phyloP scores from a whole-genome alignment of 2,888 invertebrate genomes.

The Limulus polyphemus region DNA sequence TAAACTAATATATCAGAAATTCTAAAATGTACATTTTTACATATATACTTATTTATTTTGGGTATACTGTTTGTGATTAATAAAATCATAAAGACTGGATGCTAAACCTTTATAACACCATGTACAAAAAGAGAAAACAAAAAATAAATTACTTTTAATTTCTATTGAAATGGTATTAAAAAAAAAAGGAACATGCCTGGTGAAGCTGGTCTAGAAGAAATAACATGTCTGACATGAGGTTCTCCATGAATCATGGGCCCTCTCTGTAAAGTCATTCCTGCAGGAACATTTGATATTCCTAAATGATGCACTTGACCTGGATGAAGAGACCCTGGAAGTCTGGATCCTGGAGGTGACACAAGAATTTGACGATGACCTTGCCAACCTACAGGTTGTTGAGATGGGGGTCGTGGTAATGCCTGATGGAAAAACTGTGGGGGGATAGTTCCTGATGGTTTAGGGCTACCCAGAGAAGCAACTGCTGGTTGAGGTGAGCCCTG shows the following conservation, averaged over 20 bases:
- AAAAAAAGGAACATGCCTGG: neutral
- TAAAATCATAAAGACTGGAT: too few relatives aligned
- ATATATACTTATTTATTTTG: too few relatives aligned
- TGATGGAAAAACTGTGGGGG: constrained; percentile 3
- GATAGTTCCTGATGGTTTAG: constrained; percentile 2
- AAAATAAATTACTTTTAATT: too few relatives aligned
- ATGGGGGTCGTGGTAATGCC: neutral
- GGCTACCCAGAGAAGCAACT: neutral
- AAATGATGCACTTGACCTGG: neutral
- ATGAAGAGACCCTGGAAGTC: constrained; percentile 31
- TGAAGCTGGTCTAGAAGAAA: constrained; percentile 7
- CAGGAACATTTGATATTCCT: neutral
- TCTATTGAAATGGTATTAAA: too few relatives aligned
- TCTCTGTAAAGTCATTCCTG: neutral
- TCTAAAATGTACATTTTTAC: too few relatives aligned
- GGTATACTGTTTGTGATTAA: too few relatives aligned
- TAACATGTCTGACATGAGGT: constrained; percentile 32
- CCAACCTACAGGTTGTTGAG: neutral
- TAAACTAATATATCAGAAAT: too few relatives aligned
- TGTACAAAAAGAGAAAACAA: too few relatives aligned
- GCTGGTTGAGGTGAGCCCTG: constrained; percentile 8
- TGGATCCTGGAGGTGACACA: constrained; percentile 9
- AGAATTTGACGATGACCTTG: constrained; percentile 26
- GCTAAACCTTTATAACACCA: too few relatives aligned
- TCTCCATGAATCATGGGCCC: neutral